phyloP scores from a whole-genome alignment of 2,797 vertebrate genomes.

The Crypturellus tataupa region DNA sequence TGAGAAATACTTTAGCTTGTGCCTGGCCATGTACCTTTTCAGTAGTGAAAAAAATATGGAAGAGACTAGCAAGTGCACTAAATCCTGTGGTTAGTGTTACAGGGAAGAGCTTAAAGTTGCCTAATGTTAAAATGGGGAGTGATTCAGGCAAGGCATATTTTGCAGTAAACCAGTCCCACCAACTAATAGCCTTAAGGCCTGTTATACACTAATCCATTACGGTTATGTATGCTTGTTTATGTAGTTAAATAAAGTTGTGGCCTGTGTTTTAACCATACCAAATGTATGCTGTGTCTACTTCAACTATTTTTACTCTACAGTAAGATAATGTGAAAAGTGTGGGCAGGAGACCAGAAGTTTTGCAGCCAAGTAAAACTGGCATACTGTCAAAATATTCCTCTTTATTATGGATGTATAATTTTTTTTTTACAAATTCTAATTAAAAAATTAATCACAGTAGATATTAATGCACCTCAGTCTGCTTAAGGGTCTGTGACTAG shows the following conservation, averaged over 20 bases:
- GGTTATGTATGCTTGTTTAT: constrained; percentile 16
- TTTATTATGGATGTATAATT: background rate
- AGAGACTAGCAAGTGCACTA: constrained; percentile 29
- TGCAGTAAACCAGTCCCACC: background rate
- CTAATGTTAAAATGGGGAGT: background rate
- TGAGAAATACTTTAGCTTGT: constrained; percentile 35
- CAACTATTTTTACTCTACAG: constrained; percentile 23
- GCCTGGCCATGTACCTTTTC: constrained; percentile 1
- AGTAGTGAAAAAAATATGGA: background rate
- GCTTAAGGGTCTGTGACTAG: background rate
- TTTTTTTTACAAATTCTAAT: background rate
- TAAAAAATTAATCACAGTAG: background rate
- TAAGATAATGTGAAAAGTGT: constrained; percentile 40
- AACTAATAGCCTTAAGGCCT: constrained; percentile 12
- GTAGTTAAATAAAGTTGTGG: constrained; percentile 27
- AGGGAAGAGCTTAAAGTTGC: constrained; percentile 16
- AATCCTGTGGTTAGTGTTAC: constrained; percentile 28
- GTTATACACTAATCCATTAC: constrained; percentile 39
- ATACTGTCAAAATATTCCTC: constrained; percentile 26
- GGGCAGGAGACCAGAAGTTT: constrained; percentile 36
- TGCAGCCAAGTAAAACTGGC: constrained; percentile 14
- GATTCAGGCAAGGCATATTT: background rate
- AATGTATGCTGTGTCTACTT: constrained; percentile 35
- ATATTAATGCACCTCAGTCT: background rate
- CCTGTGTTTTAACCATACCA: constrained; percentile 33